These are phyloP conservation scores for Idaea biselata DNA, from an alignment of 2,888 invertebrate genomes.

Conservation along the genomic window DNA sequence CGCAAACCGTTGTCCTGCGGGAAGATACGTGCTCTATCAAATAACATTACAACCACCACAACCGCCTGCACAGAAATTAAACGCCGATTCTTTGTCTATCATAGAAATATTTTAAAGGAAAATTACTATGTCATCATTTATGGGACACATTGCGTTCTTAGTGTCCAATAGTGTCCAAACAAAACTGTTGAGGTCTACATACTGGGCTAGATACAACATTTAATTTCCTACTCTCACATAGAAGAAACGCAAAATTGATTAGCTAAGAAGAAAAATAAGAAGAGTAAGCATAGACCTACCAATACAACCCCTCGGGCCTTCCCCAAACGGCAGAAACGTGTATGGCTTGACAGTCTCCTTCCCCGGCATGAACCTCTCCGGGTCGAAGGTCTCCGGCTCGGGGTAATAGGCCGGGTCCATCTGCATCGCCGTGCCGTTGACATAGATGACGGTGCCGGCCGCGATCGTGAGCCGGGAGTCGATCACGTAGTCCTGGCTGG, in stretches of 20 bases:
- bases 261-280: background rate
- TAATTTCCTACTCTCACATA: too few species aligned
- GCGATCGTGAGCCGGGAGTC: constrained; percentile 43
- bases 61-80: too few species aligned
- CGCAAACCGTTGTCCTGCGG: constrained; percentile 27
- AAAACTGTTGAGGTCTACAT: too few species aligned
- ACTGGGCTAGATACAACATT: too few species aligned
- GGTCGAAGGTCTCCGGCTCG: constrained; percentile 74
- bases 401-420: constrained; percentile 71
- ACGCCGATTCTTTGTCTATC: too few species aligned
- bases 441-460: constrained; percentile 43
- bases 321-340: constrained; percentile 73
- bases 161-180: too few species aligned
- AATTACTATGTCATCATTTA: too few species aligned
- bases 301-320: constrained; percentile 81
- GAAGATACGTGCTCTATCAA: background rate
- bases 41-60: too few species aligned
- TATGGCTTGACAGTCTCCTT: constrained; percentile 61
- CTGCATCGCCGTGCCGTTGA: constrained; percentile 45
- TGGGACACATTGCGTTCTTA: too few species aligned
- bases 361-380: constrained; percentile 77
- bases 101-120: too few species aligned
- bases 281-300: constrained; percentile 47
- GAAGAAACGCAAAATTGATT: background rate
- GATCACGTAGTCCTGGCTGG: constrained; percentile 36